phyloP scores from a whole-genome alignment of 2,888 invertebrate genomes.

The Napeogenes sylphis region DNA sequence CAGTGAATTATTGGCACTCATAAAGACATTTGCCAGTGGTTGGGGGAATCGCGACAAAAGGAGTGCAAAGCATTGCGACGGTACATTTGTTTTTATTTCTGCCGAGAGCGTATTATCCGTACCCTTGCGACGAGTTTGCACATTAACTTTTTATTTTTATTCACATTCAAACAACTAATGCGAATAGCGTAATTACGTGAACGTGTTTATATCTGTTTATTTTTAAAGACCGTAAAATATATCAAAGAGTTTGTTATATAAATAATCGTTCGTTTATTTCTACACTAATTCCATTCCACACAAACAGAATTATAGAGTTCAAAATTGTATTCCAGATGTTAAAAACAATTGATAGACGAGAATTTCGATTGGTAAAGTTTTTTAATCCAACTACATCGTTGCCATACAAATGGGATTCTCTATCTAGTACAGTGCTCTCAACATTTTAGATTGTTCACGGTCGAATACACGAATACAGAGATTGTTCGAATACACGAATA shows the following conservation, averaged over 20 bases:
- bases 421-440: constrained; percentile 31
- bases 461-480: constrained; percentile 37
- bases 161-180: constrained; percentile 15
- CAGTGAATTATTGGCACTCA: constrained; percentile 32
- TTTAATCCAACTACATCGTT: constrained; percentile 28
- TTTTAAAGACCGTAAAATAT: no score
- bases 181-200: constrained; percentile 27
- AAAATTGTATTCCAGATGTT: no score
- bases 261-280: no score
- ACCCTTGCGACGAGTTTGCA: constrained; percentile 23
- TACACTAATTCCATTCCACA: no score
- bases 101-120: constrained; percentile 31
- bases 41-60: constrained; percentile 34
- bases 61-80: constrained; percentile 36
- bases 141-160: constrained; percentile 21
- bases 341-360: constrained; percentile 19
- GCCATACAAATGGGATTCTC: constrained; percentile 39
- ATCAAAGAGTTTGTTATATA: no score
- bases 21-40: constrained; percentile 36
- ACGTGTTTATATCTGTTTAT: constrained; percentile 14
- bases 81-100: constrained; percentile 39
- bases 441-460: constrained; percentile 40
- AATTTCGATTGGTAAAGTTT: constrained; percentile 29
- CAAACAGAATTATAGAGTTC: no score
- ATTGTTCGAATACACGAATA: constrained; percentile 36